Base-by-base conservation (phyloP, 2,888 invertebrate genomes). In the Bembecia ichneumoniformis region DNA sequence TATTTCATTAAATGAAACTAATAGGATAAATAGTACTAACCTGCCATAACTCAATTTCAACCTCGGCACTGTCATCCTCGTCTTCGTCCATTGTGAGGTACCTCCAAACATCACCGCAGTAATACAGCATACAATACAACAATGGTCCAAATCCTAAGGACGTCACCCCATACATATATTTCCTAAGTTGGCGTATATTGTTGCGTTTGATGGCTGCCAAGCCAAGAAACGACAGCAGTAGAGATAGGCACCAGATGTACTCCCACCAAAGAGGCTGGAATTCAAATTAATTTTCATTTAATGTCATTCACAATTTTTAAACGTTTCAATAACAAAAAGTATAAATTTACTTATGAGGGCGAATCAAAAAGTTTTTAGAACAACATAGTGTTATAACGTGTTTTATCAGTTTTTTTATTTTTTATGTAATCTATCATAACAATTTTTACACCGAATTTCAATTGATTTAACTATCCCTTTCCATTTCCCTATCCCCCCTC, bases 221-320 rank as follows among this genome's bases (percentile, higher is more conserved):
- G 3, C 95, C 97, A 51, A 97, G 84, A 77, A 97, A 93, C 11
- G 96, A 94, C 40, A 95, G 89, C 35, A 96, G 76, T 51, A 97
- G 84, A 62, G 97, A 96, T 16, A 92, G 80, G 59, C 95, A 92
- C 97, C 98, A 98, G 63, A 94, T 90, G 77, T 96, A 98, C 80
- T 98, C 98, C 98, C 98, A 98, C 83, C 92, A 90, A 46, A 94
- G 82, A 1, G 96, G 95, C 91, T 94, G 83, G 49, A 89, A 90
- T 28, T 3, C 20, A 20, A 20, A 20, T 20, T 2, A 7, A 28
- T 17, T 3, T 4, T 3, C 17, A 17, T 17, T 3, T 17, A 3
- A 3, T 1, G 1, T 3, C 17, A 17, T 3, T n/a, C n/a, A n/a
- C n/a, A n/a, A n/a, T n/a, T n/a, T n/a, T n/a, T n/a, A n/a, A n/a